phyloP scores from a whole-genome alignment of 2,113 vertebrate genomes.

The Eonycteris spelaea region DNA sequence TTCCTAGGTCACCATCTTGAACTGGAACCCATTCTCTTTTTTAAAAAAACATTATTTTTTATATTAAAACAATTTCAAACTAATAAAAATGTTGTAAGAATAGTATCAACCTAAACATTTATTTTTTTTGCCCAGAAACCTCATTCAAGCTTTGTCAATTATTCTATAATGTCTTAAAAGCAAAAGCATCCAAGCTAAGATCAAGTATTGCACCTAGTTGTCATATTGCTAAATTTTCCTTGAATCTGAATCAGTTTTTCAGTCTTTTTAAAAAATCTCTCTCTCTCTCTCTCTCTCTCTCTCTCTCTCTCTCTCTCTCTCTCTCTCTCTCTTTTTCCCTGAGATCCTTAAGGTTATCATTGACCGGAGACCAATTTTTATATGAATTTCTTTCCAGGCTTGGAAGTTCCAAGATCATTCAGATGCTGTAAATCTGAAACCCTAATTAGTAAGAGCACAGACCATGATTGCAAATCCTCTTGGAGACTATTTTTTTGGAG shows the following conservation, averaged over 20 bases:
- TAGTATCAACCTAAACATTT: neutral
- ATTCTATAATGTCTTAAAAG: neutral
- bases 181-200: neutral
- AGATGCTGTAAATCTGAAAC: neutral
- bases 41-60: neutral
- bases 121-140: neutral
- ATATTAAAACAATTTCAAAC: neutral
- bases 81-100: neutral
- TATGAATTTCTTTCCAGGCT: neutral
- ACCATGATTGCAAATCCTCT: neutral
- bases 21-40: neutral
- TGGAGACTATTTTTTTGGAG: rapidly evolving
- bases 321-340: too few species aligned
- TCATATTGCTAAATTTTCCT: neutral
- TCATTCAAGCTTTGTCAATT: neutral
- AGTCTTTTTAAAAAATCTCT: neutral
- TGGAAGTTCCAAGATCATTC: neutral
- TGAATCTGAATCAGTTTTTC: neutral
- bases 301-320: too few species aligned
- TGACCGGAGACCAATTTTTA: neutral
- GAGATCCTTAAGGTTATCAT: neutral
- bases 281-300: too few species aligned
- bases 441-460: neutral
- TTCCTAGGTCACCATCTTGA: neutral
- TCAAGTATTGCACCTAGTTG: neutral